A percentile compares a stretch with the other conserved stretches of the same genome.
Conservation (phyloP, 2,888 invertebrate genomes). For the Adelognathus sp. region DNA sequence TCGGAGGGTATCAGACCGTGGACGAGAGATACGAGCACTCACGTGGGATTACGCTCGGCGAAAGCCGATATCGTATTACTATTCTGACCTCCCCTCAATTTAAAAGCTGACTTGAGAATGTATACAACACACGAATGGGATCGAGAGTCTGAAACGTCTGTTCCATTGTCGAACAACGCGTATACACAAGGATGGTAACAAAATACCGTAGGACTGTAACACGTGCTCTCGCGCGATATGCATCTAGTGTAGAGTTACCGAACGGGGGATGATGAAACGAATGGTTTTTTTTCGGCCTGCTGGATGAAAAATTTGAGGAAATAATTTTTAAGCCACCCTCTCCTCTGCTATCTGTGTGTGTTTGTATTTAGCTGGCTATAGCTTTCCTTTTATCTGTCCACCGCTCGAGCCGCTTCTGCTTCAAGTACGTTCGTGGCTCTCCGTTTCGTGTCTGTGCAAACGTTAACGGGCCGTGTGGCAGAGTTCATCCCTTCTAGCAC, state of each 20-base stretch:
- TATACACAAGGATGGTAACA: constrained; percentile 13
- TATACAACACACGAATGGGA: constrained; percentile 52
- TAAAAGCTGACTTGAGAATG: constrained; percentile 60
- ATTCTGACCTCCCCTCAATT: constrained; percentile 50
- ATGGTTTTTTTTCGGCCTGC: background rate
- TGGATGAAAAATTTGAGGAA: constrained; percentile 24
- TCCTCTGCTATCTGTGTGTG: background rate
- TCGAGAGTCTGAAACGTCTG: background rate
- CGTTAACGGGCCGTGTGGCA: background rate
- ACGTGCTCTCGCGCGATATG: constrained; percentile 40
- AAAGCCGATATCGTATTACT: constrained; percentile 47
- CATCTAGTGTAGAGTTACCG: constrained; percentile 57
- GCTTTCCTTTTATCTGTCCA: background rate
- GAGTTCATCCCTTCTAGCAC: background rate
- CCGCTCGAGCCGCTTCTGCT: background rate
- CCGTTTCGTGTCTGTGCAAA: background rate
- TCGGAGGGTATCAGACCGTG: constrained; percentile 10
- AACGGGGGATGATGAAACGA: constrained; percentile 19
- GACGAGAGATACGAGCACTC: constrained; percentile 34
- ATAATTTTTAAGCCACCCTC: constrained; percentile 44
- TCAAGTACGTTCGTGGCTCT: background rate
- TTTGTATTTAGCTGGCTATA: background rate
- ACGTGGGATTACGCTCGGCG: constrained; percentile 15
- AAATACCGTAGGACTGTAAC: constrained; percentile 37
- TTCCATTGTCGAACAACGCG: constrained; percentile 19